A percentile compares a stretch with the other conserved stretches of the same genome.
Conservation (phyloP, 2,113 vertebrate species). For the Neolamprologus cancellatus region DNA sequence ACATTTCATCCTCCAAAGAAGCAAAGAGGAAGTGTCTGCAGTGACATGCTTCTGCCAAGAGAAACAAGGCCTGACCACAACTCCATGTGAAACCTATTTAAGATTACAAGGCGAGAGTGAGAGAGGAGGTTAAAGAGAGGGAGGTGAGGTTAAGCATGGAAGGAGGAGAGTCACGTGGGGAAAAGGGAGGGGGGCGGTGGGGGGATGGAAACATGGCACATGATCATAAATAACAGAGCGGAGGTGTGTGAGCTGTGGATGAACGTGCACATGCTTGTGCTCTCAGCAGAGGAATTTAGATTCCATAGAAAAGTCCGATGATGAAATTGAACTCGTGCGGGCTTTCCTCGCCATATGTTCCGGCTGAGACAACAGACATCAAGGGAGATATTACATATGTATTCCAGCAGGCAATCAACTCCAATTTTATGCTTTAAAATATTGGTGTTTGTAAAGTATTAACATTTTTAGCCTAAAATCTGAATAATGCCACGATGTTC, state of each 20-base stretch:
- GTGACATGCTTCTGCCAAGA: slow-evolving; percentile 78
- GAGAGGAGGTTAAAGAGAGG: slow-evolving; percentile 18
- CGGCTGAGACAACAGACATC: neutral
- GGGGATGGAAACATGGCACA: slow-evolving; percentile 50
- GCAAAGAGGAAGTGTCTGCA: slow-evolving; percentile 83
- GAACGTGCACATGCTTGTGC: slow-evolving; percentile 14
- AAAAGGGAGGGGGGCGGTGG: neutral
- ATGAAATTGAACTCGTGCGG: slow-evolving; percentile 7
- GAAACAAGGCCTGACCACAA: slow-evolving; percentile 86
- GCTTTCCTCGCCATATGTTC: neutral
- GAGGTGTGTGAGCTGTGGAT: neutral
- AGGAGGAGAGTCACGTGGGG: slow-evolving; percentile 35
- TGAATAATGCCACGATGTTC: neutral
- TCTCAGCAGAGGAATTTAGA: slow-evolving; percentile 28
- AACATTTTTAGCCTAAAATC: neutral
- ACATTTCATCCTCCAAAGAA: slow-evolving; percentile 83
- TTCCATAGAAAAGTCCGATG: slow-evolving; percentile 2
- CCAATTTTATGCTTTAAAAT: neutral
- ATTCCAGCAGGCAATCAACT: neutral
- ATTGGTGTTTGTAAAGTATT: neutral
- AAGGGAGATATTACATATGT: neutral
- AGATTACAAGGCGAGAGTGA: slow-evolving; percentile 65
- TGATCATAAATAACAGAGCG: slow-evolving; percentile 52
- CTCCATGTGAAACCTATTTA: slow-evolving; percentile 86
- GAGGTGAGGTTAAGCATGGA: slow-evolving; percentile 19